Evolutionary conservation across 1,140 invertebrate genomes (phyloP), one percentile per base, ranked within the genome.

Genomic region (Drosophila kepulauana): DNA sequence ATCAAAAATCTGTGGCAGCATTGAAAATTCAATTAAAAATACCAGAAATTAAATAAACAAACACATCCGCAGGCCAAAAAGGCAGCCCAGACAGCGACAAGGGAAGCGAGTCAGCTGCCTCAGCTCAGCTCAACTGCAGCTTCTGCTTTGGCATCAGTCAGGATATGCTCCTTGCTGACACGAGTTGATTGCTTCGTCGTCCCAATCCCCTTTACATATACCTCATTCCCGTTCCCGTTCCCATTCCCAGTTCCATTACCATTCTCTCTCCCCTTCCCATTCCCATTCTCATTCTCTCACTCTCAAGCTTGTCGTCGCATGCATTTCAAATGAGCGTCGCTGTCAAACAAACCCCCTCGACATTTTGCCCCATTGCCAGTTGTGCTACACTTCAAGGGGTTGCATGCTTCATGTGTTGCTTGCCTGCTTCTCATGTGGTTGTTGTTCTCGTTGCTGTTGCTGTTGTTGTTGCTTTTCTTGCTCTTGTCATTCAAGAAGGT

Each of bases 11-110:
- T 38, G 64, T 48, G 57, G 45, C 68, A 41, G 76, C 61, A 79
- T 79, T 79, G 76, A 80, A 73, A 80, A 89, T 89, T 88, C 85
- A 89, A 89, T 89, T 89, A 89, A 88, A 89, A 89, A 79, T 88
- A 85, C 82, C 82, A 86, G 75, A 86, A 86, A 86, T 85, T 82
- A 84, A 84, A 84, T 84, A 84, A 84, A 77, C 81, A 84, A 84
- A 84, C 77, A 84, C 73, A 70, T 84, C 77, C 81, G 81, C 68
- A 84, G 81, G 81, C 64, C 62, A 84, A 84, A 79, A 80, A 79
- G 81, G 33, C 81, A 78, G 33, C 10, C 54, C 71, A 75, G 57
- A 51, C 63, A 61, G 61, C 8, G 15, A 10, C 3, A 11, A 56
- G 49, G 25, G 20, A 49, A 73, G 51, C 46, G 30, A 57, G 16